Evolutionary conservation across 2,113 vertebrate species (phyloP), one percentile per base, ranked within the genome.

Genomic region (Saccopteryx leptura): DNA sequence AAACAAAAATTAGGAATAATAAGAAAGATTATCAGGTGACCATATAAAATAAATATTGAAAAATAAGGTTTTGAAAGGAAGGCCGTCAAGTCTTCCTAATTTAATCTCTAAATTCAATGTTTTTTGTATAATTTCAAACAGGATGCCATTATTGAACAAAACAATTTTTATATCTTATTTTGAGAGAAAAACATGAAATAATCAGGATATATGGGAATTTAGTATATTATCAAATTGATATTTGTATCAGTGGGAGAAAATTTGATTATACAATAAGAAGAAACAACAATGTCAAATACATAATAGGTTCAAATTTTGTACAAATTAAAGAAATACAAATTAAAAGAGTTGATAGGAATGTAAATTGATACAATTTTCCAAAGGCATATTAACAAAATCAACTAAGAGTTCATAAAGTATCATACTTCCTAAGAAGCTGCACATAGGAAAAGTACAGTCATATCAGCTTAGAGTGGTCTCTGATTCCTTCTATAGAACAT

Each of bases 221-320:
- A 48, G 39, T 68, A 68, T 81, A 66, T n/a, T 76, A 46, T 31
- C 50, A 56, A 52, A 31, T 13, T 88, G 54, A 82, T 28, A 87
- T 74, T 50, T 54, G 11, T 82, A 48, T 81, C 9, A 23, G 11
- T 79, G 39, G n/a, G 58, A 71, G 23, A 79, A 85, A 74, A 52
- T 50, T 23, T 94, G 54, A 94, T 50, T 94, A 17, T 68, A 31
- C 28, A 52, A 60, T 46, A 52, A 84, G 85, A 9, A 72, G 26
- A 48, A 89, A 88, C 46, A 86, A 7, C 50, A 74, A 63, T 28
- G 58, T 39, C n/a, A 89, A 80, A 78, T n/a, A 72, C 9, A 56
- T 78, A 93, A 94, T n/a, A n/a, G n/a, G n/a, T n/a, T n/a, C n/a
- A n/a, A n/a, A 26, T 10, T 58, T 94, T 23, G 66, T 46, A 80